Conservation (phyloP, 2,113 vertebrate species). For the Vulpes vulpes region DNA sequence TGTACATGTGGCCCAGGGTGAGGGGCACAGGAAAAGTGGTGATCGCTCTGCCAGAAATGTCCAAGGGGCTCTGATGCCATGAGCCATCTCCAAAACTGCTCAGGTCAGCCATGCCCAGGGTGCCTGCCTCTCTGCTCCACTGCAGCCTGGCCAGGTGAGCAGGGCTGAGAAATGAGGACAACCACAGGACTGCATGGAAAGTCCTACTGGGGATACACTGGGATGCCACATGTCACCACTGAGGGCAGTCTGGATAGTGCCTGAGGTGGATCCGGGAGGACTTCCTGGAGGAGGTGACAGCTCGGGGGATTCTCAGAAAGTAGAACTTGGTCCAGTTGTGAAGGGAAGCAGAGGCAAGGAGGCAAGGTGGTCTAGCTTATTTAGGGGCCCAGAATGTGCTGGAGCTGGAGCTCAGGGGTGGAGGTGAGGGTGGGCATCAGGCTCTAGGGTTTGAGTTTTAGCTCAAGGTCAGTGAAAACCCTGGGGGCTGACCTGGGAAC, state of each 20-base stretch:
- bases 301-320: neutral
- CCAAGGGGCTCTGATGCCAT: neutral
- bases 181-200: neutral
- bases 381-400: neutral
- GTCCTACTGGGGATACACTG: rapidly evolving
- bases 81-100: neutral
- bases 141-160: rapidly evolving
- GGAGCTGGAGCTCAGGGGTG: neutral
- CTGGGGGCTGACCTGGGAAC: too few relatives aligned
- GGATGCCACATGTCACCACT: rapidly evolving
- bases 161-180: neutral
- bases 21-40: too few relatives aligned
- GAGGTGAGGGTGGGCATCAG: rapidly evolving
- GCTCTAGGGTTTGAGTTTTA: neutral
- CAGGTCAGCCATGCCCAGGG: too few relatives aligned
- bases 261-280: too few relatives aligned
- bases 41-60: rapidly evolving
- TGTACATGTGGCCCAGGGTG: neutral
- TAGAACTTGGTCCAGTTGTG: neutral
- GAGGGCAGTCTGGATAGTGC: neutral
- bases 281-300: neutral
- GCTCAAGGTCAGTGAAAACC: neutral
- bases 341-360: neutral
- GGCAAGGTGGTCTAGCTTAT: neutral
- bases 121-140: neutral